These are phyloP conservation scores for Drosophila kikkawai DNA, from an alignment of 1,140 invertebrate genomes.

Conservation along the genomic window DNA sequence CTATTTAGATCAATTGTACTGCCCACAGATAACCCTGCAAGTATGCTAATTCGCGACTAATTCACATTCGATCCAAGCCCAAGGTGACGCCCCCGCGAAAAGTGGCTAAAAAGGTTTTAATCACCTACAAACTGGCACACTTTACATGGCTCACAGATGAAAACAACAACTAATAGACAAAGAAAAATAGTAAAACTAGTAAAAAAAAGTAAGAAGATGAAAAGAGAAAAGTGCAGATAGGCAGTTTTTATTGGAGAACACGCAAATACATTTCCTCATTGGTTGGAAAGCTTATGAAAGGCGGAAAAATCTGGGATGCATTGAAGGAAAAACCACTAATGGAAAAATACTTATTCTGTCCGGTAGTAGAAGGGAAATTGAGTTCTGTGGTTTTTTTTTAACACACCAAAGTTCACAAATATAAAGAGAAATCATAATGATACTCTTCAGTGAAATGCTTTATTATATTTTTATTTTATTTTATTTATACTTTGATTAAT, in stretches of 20 bases:
- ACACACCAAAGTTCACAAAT: not conserved
- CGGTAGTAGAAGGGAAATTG: constrained; percentile 22
- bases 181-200: not conserved
- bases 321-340: constrained; percentile 29
- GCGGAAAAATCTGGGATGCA: constrained; percentile 27
- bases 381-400: constrained; percentile 25
- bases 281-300: constrained; percentile 38
- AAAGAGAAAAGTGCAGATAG: constrained; percentile 23
- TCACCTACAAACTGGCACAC: constrained; percentile 32
- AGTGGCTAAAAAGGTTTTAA: constrained; percentile 33
- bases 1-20: constrained; percentile 27
- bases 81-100: constrained; percentile 35
- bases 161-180: constrained; percentile 4
- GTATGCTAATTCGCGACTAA: constrained; percentile 42
- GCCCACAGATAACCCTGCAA: constrained; percentile 43
- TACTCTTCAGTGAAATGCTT: not conserved
- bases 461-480: not conserved
- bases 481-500: not conserved
- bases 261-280: constrained; percentile 41
- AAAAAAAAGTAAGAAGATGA: constrained; percentile 8
- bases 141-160: constrained; percentile 12
- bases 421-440: constrained; percentile 8
- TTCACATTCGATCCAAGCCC: constrained; percentile 34
- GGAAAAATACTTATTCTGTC: constrained; percentile 26
- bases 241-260: constrained; percentile 20